Conservation (phyloP, 92 coral and sea anemone genomes). For the Heteractis magnifica region DNA sequence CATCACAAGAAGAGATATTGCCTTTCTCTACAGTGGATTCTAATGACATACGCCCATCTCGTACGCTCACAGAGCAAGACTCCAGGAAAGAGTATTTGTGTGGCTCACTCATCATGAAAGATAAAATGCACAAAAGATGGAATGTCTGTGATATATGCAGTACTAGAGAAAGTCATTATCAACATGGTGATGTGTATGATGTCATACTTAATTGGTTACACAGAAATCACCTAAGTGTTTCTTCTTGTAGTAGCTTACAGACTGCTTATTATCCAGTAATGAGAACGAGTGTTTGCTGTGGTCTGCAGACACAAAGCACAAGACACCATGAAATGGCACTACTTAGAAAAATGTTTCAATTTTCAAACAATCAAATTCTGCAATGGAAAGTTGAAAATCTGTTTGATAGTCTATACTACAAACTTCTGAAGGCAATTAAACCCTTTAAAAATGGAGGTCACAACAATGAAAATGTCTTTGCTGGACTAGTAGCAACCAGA, state of each 20-base stretch:
- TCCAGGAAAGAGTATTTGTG: neutral
- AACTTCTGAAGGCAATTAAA: slow-evolving; percentile 37
- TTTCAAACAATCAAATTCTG: slow-evolving; percentile 5
- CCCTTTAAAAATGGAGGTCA: slow-evolving; percentile 16
- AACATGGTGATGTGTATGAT: slow-evolving; percentile 17
- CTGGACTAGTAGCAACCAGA: slow-evolving; percentile 16
- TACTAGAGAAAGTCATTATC: slow-evolving; percentile 21
- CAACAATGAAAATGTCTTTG: neutral
- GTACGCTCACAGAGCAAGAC: slow-evolving; percentile 7
- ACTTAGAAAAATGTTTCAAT: slow-evolving; percentile 4
- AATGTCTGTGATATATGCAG: slow-evolving; percentile 69
- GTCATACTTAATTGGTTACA: slow-evolving; percentile 22
- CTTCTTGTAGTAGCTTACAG: slow-evolving; percentile 15
- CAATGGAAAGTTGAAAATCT: slow-evolving; percentile 30
- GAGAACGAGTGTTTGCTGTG: slow-evolving; percentile 20
- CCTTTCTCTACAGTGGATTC: neutral
- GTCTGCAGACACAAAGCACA: neutral
- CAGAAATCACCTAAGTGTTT: neutral
- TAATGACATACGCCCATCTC: slow-evolving; percentile 16
- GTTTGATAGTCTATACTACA: slow-evolving; percentile 39
- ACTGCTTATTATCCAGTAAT: slow-evolving; percentile 6
- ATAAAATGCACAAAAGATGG: slow-evolving; percentile 21
- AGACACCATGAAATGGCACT: neutral
- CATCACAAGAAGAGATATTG: neutral
- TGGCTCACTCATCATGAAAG: slow-evolving; percentile 6